These are phyloP conservation scores for Eupsittula cactorum DNA, from an alignment of 2,113 vertebrate species.

Conservation along the genomic window DNA sequence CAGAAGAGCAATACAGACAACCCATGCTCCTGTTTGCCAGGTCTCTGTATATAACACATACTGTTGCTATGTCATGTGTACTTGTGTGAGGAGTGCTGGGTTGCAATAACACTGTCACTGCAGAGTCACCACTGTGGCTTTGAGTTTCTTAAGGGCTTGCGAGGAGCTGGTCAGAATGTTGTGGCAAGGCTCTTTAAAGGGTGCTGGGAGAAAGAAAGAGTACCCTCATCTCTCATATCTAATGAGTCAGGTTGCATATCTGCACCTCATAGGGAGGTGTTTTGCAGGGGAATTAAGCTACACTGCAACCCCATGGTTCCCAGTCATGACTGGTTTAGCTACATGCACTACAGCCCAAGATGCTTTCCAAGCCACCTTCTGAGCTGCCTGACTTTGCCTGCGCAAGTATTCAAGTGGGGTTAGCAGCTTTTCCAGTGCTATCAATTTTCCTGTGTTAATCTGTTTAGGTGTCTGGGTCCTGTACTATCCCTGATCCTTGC, in stretches of 20 bases:
- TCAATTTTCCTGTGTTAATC: not conserved
- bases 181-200: not conserved
- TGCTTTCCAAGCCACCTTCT: not conserved
- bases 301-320: not conserved
- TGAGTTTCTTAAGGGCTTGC: rapidly evolving
- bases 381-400: not conserved
- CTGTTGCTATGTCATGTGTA: not conserved
- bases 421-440: not conserved
- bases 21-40: not conserved
- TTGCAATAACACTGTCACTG: not conserved
- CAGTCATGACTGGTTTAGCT: not conserved
- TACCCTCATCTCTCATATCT: rapidly evolving
- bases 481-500: not conserved
- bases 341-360: rapidly evolving
- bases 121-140: not conserved
- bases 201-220: not conserved
- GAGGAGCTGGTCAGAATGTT: not conserved
- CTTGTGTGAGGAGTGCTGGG: not conserved
- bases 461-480: not conserved
- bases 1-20: rapidly evolving
- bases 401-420: rapidly evolving
- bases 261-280: not conserved
- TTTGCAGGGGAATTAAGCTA: not conserved
- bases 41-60: not conserved
- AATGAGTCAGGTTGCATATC: not conserved